These are phyloP conservation scores for Channallabes apus DNA, from an alignment of 2,797 vertebrate genomes.

Conservation along the genomic window DNA sequence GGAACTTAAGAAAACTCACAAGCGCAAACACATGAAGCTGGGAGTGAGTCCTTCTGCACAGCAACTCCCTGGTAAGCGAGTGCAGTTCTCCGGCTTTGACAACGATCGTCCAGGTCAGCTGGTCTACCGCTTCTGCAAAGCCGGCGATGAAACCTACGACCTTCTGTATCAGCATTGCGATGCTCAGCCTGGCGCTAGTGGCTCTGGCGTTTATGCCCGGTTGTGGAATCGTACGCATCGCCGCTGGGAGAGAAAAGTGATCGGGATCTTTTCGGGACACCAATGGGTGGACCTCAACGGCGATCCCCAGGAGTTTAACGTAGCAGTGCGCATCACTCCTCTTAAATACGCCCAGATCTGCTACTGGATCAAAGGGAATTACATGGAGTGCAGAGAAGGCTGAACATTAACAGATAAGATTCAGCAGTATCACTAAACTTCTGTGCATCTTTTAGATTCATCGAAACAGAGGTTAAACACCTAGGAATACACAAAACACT, in stretches of 20 bases:
- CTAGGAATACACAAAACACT: conserved; percentile 33
- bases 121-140: conserved; percentile 93
- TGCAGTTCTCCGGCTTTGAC: conserved; percentile 97
- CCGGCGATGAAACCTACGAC: conserved; percentile 90
- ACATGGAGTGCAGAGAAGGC: conserved; percentile 91
- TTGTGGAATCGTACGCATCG: conserved; percentile 88
- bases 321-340: conserved; percentile 94
- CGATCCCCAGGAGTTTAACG: conserved; percentile 90
- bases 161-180: conserved; percentile 96
- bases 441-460: neutral
- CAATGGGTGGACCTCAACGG: conserved; percentile 97
- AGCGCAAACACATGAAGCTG: conserved; percentile 92
- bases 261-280: conserved; percentile 96
- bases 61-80: conserved; percentile 84
- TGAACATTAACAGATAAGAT: conserved; percentile 62
- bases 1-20: conserved; percentile 94
- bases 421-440: neutral
- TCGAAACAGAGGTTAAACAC: conserved; percentile 5
- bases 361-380: conserved; percentile 99
- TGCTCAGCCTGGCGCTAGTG: conserved; percentile 93
- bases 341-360: conserved; percentile 99
- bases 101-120: conserved; percentile 89
- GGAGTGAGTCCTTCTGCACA: conserved; percentile 87
- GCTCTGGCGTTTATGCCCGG: conserved; percentile 93
- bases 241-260: conserved; percentile 95